Conservation (phyloP, 1,140 invertebrate species). For the Oreohelix idahoensis region DNA sequence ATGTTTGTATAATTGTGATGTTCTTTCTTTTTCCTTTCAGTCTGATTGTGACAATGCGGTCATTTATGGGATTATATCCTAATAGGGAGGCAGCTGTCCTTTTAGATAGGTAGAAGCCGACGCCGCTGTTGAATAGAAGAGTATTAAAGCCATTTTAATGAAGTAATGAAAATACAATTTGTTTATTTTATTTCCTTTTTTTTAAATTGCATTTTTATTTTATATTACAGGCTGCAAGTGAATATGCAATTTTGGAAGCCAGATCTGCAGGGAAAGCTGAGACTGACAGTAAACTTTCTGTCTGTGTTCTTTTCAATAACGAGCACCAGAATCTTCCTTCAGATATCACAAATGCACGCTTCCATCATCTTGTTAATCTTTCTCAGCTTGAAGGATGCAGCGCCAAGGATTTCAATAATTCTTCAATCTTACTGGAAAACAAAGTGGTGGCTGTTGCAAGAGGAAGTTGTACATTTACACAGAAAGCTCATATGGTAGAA, state of each 20-base stretch:
- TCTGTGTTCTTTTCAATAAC: neutral
- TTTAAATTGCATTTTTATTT: too few relatives aligned
- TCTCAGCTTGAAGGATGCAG: neutral
- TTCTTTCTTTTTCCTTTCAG: too few relatives aligned
- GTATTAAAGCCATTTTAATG: too few relatives aligned
- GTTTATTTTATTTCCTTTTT: too few relatives aligned
- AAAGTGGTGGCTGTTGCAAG: conserved; percentile 50
- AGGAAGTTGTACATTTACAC: conserved; percentile 55
- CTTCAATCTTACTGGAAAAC: neutral
- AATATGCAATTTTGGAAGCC: conserved; percentile 1
- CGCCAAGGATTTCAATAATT: neutral
- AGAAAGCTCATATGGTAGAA: conserved; percentile 22
- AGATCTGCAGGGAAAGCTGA: neutral
- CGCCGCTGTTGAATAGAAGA: too few relatives aligned
- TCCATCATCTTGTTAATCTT: neutral
- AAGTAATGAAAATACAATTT: too few relatives aligned
- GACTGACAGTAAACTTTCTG: neutral
- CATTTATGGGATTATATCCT: too few relatives aligned
- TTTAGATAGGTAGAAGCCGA: too few relatives aligned
- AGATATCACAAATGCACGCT: neutral
- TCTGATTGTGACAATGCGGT: too few relatives aligned
- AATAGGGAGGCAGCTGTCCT: too few relatives aligned
- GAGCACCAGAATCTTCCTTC: conserved; percentile 3
- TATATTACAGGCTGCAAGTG: neutral
- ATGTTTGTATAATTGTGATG: too few relatives aligned